Conservation (phyloP, 1,140 invertebrate genomes). For the Musca domestica region DNA sequence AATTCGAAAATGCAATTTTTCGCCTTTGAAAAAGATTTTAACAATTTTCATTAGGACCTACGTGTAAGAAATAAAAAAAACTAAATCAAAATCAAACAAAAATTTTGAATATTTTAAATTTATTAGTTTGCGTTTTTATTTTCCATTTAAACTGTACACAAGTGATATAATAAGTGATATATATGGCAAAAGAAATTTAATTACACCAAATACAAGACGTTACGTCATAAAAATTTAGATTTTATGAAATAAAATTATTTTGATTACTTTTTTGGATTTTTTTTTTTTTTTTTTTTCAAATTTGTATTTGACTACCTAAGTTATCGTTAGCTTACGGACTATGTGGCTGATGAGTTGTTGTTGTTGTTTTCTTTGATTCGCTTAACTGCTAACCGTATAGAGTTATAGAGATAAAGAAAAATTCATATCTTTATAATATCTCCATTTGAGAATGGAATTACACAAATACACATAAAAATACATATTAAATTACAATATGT, state of each 20-base stretch:
- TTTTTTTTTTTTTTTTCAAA: background rate
- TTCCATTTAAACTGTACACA: no score
- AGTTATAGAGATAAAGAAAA: background rate
- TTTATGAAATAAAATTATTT: background rate
- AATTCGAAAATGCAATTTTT: no score
- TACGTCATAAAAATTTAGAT: no score
- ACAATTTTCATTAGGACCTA: no score
- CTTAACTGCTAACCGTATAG: background rate
- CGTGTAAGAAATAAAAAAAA: no score
- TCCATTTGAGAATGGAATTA: background rate
- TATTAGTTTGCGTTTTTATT: no score
- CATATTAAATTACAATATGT: constrained; percentile 13
- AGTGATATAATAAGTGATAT: no score
- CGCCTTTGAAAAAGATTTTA: no score
- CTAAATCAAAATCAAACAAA: no score
- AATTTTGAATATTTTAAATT: no score
- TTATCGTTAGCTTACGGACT: constrained; percentile 4
- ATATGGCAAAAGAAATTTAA: no score
- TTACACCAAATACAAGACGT: no score
- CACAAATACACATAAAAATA: background rate
- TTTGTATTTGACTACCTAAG: constrained; percentile 7
- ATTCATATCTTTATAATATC: background rate
- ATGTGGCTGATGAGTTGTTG: background rate
- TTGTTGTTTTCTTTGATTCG: background rate
- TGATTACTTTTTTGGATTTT: background rate